phyloP scores from a whole-genome alignment of 2,113 vertebrate genomes.

The Triplophysa tibetana region DNA sequence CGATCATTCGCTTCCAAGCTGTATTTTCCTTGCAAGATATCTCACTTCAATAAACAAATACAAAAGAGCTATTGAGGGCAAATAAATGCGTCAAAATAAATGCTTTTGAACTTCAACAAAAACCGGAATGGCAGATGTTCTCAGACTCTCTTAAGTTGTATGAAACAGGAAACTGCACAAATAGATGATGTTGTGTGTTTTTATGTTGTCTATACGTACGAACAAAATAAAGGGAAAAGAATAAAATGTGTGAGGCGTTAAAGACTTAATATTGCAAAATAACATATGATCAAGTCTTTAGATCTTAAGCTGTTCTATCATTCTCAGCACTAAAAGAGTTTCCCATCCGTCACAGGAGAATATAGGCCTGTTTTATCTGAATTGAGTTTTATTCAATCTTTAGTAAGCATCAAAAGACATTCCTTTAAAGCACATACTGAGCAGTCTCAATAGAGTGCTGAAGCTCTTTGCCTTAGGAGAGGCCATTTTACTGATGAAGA shows the following conservation, averaged over 20 bases:
- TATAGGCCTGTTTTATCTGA: not conserved
- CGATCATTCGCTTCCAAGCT: not conserved
- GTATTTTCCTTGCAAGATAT: not conserved
- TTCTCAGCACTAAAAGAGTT: not conserved
- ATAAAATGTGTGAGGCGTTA: no score
- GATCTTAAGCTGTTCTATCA: not conserved
- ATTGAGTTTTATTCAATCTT: not conserved
- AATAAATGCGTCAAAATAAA: slow-evolving; percentile 34
- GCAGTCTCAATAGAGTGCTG: not conserved
- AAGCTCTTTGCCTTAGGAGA: not conserved
- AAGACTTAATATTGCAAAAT: not conserved
- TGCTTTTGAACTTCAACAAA: slow-evolving; percentile 41
- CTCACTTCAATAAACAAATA: not conserved
- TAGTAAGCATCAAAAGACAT: not conserved
- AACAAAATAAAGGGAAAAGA: slow-evolving; percentile 8
- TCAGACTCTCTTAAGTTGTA: not conserved
- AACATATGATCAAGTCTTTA: not conserved
- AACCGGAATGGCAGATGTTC: slow-evolving; percentile 39
- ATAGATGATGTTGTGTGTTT: not conserved
- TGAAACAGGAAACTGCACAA: no score
- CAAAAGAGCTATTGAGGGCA: slow-evolving; percentile 2
- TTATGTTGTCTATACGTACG: slow-evolving; percentile 20
- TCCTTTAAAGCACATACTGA: not conserved
- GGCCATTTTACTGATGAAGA: slow-evolving; percentile 20
- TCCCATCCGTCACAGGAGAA: not conserved